Percentiles rank a stretch among this genome's conserved stretches.
Conservation (phyloP, 1,140 invertebrate genomes). For the Ceratosolen fusciceps region DNA sequence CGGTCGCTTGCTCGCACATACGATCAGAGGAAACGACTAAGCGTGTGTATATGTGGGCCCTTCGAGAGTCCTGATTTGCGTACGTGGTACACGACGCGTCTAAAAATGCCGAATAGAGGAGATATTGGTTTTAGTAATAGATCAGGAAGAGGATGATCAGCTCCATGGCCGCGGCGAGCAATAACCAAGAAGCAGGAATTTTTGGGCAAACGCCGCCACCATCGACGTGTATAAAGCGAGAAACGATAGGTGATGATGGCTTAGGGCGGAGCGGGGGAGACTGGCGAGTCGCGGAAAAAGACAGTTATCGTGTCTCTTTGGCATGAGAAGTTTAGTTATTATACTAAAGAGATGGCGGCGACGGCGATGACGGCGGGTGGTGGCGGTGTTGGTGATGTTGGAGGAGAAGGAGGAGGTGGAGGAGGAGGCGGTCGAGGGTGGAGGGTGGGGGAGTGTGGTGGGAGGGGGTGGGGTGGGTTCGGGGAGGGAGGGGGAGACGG, state of each 20-base stretch:
- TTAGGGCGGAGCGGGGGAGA: no score
- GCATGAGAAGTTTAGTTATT: no score
- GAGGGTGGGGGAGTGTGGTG: background rate
- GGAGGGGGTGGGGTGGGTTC: background rate
- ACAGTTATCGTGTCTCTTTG: no score
- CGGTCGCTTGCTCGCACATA: background rate
- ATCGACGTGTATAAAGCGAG: background rate
- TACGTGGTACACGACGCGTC: slow-evolving; percentile 2
- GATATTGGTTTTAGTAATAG: background rate
- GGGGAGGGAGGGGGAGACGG: background rate
- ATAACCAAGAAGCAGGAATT: background rate
- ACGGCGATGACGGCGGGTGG: no score
- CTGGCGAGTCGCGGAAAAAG: no score
- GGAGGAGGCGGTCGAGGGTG: no score
- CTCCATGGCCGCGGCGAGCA: no score
- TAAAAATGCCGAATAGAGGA: background rate
- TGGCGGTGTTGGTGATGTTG: background rate
- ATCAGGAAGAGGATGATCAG: no score
- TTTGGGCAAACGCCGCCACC: background rate
- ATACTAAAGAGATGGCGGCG: no score
- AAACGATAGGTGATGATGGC: no score
- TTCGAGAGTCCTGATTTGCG: slow-evolving; percentile 3
- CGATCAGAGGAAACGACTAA: no score
- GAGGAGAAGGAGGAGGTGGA: background rate
- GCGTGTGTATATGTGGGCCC: background rate